Evolutionary conservation across 2,888 invertebrate genomes (phyloP), one percentile per base, ranked within the genome.

Genomic region (Chromoteleia sp.): DNA sequence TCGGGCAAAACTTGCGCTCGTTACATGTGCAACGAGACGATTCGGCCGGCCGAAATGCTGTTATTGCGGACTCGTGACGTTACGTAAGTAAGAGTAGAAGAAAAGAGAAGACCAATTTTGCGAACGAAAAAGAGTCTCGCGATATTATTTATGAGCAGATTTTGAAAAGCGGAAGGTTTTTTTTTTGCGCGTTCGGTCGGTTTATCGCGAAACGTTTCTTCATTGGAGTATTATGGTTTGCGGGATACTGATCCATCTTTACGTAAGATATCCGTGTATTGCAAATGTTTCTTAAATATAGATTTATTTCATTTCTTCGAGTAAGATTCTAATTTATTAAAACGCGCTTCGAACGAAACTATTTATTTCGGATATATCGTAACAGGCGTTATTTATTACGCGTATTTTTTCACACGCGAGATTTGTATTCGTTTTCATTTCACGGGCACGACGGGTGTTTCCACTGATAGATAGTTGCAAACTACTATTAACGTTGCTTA

Each of bases 401-500:
- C n/a, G n/a, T n/a, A n/a, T 43, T 43, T n/a, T 7, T 29, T 7
- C 14, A 29, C 6, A 36, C 21, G 25, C 39, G 8, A n/a, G 12
- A 41, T 39, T 25, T 12, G 29, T 52, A 41, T 67, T 67, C 39
- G 52, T 67, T 36, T 39, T 21, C 52, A 50, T 52, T 67, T 45
- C 25, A 21, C 58, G 36, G 36, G 29, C 39, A 59, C 14, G 52
- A 50, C 19, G 59, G 29, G 48, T 48, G 41, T 59, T 54, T 33
- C 25, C n/a, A 8, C 45, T 70, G 54, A 78, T 78, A 78, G 56
- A 65, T 71, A 65, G 78, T 78, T 78, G 33, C 52, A 17, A 71
- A 78, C 71, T 78, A 73, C 58, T 67, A 78, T 71, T 78, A 78
- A 71, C 67, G 71, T 78, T 67, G 71, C 71, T 71, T 65, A 65